Conservation (phyloP, 23 tunicate genomes). For the Styela clava region DNA sequence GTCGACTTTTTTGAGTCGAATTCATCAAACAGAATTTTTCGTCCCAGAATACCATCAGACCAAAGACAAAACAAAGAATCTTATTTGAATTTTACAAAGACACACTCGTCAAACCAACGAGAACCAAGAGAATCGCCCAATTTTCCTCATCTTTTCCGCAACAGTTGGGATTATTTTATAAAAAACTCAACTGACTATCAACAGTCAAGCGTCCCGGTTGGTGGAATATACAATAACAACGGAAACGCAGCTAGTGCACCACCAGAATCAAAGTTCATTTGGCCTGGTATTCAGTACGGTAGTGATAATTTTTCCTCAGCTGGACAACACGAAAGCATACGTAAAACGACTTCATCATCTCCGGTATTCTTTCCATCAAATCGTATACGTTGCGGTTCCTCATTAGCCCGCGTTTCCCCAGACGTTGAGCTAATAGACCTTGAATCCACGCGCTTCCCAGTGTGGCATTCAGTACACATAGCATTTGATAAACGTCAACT, state of each 20-base stretch:
- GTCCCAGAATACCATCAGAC: not conserved
- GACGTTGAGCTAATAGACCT: conserved; percentile 2
- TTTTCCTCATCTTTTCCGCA: not conserved
- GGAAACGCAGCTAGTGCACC: conserved; percentile 28
- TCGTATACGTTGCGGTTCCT: not conserved
- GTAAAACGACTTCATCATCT: not conserved
- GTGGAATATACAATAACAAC: conserved; percentile 21
- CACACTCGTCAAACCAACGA: not conserved
- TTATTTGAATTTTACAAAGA: too few relatives aligned
- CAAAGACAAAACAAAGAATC: not conserved
- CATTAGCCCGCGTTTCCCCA: not conserved
- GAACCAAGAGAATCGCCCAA: not conserved
- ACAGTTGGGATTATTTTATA: not conserved
- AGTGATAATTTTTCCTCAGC: not conserved
- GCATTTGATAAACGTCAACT: not conserved
- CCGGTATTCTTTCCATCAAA: not conserved
- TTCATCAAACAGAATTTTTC: not conserved
- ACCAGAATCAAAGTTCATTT: not conserved
- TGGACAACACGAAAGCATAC: not conserved
- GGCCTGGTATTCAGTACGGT: not conserved
- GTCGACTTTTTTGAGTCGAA: not conserved
- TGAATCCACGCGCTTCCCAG: not conserved
- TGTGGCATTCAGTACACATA: not conserved
- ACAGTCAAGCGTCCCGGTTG: not conserved
- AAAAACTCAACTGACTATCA: not conserved